Percentiles rank a stretch among this genome's conserved stretches.
These are phyloP conservation scores for Ophion ventricosus DNA, from an alignment of 2,888 invertebrate genomes.

Conservation along the genomic window DNA sequence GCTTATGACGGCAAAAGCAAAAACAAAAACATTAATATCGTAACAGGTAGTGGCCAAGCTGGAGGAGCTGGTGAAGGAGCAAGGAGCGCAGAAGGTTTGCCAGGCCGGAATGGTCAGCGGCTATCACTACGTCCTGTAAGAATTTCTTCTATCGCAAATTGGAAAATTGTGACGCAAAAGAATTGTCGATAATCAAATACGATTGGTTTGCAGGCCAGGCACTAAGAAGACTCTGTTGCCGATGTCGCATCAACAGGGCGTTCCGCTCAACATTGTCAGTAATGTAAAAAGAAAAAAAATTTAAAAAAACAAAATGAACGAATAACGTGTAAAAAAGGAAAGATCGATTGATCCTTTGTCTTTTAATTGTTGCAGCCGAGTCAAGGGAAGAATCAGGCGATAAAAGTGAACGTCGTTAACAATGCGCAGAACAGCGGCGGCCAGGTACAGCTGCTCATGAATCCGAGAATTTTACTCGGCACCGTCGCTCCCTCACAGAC, in stretches of 20 bases:
- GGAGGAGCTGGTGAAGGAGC: slow-evolving; percentile 80
- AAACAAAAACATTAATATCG: background rate
- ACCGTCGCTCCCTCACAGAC: slow-evolving; percentile 76
- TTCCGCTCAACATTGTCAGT: slow-evolving; percentile 76
- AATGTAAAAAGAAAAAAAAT: too few relatives aligned
- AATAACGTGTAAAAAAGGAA: background rate
- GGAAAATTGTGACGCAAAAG: slow-evolving; percentile 8
- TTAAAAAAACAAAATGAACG: too few relatives aligned
- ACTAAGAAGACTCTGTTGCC: slow-evolving; percentile 69
- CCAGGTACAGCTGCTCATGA: slow-evolving; percentile 84
- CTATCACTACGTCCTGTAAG: slow-evolving; percentile 80
- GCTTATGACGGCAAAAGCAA: background rate
- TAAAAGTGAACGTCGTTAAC: slow-evolving; percentile 80
- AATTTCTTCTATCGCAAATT: slow-evolving; percentile 48
- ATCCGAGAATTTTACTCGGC: slow-evolving; percentile 84
- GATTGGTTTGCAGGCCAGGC: slow-evolving; percentile 66
- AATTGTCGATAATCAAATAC: background rate
- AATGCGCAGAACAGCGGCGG: slow-evolving; percentile 71
- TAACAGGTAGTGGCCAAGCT: slow-evolving; percentile 76
- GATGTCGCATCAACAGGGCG: slow-evolving; percentile 71
- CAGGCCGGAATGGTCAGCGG: slow-evolving; percentile 78
- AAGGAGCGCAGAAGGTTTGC: slow-evolving; percentile 78
- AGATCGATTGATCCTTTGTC: slow-evolving; percentile 13
- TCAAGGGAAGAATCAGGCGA: slow-evolving; percentile 76
- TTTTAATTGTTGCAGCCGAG: slow-evolving; percentile 60